A percentile compares a stretch with the other conserved stretches of the same genome.
phyloP scores from a whole-genome alignment of 2,888 invertebrate species.

The Athetis lepigone region DNA sequence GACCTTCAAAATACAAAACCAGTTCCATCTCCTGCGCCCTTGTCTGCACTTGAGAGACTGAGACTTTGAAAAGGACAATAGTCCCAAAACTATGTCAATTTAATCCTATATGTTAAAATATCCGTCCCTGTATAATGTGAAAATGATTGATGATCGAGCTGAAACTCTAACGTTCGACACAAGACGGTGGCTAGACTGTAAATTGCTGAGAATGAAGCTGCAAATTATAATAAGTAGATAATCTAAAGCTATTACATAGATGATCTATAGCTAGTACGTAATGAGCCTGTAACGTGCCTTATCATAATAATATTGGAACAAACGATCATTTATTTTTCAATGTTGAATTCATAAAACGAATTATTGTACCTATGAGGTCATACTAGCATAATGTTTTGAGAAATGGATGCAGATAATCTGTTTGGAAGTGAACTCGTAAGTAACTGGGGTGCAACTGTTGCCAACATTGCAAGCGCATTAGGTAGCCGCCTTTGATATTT shows the following conservation, averaged over 20 bases:
- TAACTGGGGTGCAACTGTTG: slow-evolving; percentile 46
- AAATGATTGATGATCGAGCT: slow-evolving; percentile 45
- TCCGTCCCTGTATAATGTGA: slow-evolving; percentile 59
- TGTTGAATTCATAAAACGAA: slow-evolving; percentile 38
- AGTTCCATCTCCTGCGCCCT: slow-evolving; percentile 49
- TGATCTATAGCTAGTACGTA: slow-evolving; percentile 20
- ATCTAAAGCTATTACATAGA: slow-evolving; percentile 24
- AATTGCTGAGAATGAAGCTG: slow-evolving; percentile 24
- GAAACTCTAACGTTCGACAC: slow-evolving; percentile 22
- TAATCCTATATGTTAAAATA: slow-evolving; percentile 33
- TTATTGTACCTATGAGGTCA: slow-evolving; percentile 36
- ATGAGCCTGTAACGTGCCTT: slow-evolving; percentile 4
- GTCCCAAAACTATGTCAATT: slow-evolving; percentile 38
- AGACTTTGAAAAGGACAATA: slow-evolving; percentile 19
- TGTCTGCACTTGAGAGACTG: slow-evolving; percentile 55
- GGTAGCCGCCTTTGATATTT: slow-evolving; percentile 36
- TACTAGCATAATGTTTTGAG: slow-evolving; percentile 41
- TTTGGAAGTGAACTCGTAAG: slow-evolving; percentile 38
- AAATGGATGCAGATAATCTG: slow-evolving; percentile 51
- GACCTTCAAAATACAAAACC: slow-evolving; percentile 52
- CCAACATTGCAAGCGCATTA: slow-evolving; percentile 52
- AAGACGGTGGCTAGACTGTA: slow-evolving; percentile 6
- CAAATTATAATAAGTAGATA: slow-evolving; percentile 30
- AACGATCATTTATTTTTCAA: slow-evolving; percentile 27
- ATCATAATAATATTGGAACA: slow-evolving; percentile 16